Conservation (phyloP, 2,888 invertebrate species). For the Dilophus febrilis region DNA sequence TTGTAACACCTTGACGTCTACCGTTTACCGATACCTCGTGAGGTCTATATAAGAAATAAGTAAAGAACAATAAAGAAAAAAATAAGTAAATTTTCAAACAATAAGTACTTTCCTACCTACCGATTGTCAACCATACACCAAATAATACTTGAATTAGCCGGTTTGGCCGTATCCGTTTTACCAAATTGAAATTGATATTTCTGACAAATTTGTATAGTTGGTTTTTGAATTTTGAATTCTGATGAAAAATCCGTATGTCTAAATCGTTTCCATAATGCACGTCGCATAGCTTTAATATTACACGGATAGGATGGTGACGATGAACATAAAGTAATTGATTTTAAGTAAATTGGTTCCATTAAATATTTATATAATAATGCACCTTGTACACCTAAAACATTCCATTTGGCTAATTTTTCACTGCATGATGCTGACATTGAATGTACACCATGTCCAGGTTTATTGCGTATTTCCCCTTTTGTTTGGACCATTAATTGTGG, state of each 20-base stretch:
- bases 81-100: constrained; percentile 12
- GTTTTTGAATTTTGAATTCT: constrained; percentile 13
- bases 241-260: too few species aligned
- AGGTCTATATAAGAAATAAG: constrained; percentile 32
- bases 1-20: constrained; percentile 59
- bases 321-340: constrained; percentile 52
- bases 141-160: constrained; percentile 41
- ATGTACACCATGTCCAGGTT: constrained; percentile 79
- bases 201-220: constrained; percentile 16
- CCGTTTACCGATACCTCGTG: constrained; percentile 62
- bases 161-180: constrained; percentile 27
- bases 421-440: constrained; percentile 86
- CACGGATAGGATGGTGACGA: constrained; percentile 37
- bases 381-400: constrained; percentile 70
- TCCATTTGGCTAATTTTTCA: constrained; percentile 86
- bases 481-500: constrained; percentile 55
- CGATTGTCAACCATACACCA: constrained; percentile 36
- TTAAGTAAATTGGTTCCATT: constrained; percentile 46
- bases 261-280: constrained; percentile 35
- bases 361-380: constrained; percentile 54
- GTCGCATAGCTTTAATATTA: constrained; percentile 37
- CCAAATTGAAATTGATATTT: constrained; percentile 26
- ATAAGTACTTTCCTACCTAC: constrained; percentile 18
- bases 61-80: constrained; percentile 2
- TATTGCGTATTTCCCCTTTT: constrained; percentile 58